Conservation (phyloP, 2,113 vertebrate genomes). For the Istiophorus platypterus region DNA sequence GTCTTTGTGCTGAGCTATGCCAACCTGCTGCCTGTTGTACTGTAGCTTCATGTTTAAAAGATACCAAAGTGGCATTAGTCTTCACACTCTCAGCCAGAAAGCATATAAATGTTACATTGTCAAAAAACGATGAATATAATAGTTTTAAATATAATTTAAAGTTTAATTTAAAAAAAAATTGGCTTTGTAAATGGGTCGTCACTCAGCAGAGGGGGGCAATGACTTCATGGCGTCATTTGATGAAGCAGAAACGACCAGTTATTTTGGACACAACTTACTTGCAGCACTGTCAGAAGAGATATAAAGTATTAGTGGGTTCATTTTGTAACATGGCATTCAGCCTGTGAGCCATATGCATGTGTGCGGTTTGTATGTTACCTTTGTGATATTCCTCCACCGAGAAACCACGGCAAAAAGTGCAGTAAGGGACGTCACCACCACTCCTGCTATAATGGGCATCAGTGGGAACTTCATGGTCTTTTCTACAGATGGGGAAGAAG, state of each 20-base stretch:
- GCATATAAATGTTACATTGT: background rate
- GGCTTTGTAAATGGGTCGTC: background rate
- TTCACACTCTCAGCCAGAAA: background rate
- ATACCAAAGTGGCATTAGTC: background rate
- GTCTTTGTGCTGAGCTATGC: background rate
- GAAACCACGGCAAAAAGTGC: constrained; percentile 73
- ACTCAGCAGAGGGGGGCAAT: background rate
- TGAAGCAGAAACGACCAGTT: background rate
- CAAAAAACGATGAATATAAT: background rate
- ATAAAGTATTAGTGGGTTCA: constrained; percentile 9
- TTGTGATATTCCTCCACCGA: constrained; percentile 72
- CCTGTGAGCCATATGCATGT: background rate
- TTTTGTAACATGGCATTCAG: background rate
- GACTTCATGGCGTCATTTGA: constrained; percentile 2
- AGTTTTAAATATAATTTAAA: background rate
- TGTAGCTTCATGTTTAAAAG: background rate
- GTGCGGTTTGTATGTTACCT: constrained; percentile 53
- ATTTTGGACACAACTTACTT: constrained; percentile 40
- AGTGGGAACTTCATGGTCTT: constrained; percentile 76
- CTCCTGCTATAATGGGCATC: constrained; percentile 77
- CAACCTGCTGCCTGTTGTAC: no score
- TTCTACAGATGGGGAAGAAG: constrained; percentile 61
- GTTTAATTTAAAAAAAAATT: constrained; percentile 22
- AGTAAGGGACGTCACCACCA: constrained; percentile 80
- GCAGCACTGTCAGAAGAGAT: constrained; percentile 70